phyloP scores from a whole-genome alignment of 2,113 vertebrate genomes.

The Brachyhypopomus gauderio region DNA sequence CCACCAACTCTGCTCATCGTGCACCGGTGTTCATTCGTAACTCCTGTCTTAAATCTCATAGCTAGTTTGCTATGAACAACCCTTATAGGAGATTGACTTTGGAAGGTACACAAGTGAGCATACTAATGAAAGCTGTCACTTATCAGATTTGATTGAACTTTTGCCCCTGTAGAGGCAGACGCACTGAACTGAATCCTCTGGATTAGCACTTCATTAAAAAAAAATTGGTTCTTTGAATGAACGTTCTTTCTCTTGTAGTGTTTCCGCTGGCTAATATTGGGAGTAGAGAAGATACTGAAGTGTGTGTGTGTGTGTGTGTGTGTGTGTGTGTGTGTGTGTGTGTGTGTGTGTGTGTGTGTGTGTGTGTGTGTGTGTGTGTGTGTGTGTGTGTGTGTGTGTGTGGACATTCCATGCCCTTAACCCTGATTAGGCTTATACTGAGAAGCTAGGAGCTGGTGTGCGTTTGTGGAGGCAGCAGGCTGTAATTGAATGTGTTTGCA shows the following conservation, averaged over 20 bases:
- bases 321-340: not conserved
- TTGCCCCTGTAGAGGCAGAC: not conserved
- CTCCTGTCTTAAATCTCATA: not conserved
- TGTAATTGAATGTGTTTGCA: not conserved
- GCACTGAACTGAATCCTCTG: not conserved
- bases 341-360: not conserved
- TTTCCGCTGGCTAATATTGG: too few species aligned
- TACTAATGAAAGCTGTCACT: not conserved
- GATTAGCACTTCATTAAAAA: too few species aligned
- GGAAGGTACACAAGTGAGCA: not conserved
- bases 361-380: constrained; percentile 7
- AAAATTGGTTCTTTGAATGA: too few species aligned
- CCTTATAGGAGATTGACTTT: not conserved
- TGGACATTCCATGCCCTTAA: not conserved
- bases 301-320: too few species aligned
- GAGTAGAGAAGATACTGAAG: too few species aligned
- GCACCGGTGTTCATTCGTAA: not conserved
- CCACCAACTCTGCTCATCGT: not conserved
- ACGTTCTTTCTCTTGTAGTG: too few species aligned
- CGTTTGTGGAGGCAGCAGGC: not conserved
- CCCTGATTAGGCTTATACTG: not conserved
- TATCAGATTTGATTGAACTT: too few species aligned
- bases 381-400: not conserved
- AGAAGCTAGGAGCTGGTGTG: not conserved
- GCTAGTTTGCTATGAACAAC: not conserved